Conservation (phyloP, 2,888 invertebrate genomes). For the Hofmannophila pseudospretella region DNA sequence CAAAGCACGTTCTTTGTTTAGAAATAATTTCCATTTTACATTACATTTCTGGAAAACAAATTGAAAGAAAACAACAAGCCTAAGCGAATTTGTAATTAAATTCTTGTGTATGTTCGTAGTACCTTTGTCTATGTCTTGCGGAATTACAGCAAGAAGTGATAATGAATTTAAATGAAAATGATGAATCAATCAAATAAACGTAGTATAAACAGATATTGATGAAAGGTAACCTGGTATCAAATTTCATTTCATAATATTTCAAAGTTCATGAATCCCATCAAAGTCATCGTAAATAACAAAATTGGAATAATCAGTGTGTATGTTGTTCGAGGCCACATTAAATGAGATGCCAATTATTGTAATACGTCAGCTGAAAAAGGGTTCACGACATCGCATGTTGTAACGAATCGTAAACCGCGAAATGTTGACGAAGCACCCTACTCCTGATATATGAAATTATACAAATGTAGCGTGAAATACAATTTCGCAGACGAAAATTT, state of each 20-base stretch:
- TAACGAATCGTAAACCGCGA: conserved; percentile 31
- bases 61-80: not conserved
- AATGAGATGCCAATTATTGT: conserved; percentile 17
- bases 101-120: no score
- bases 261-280: conserved; percentile 6
- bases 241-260: conserved; percentile 9
- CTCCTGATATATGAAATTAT: conserved; percentile 25
- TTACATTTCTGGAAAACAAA: no score
- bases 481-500: conserved; percentile 16
- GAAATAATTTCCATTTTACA: not conserved
- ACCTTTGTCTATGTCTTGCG: no score
- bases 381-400: conserved; percentile 34
- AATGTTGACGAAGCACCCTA: conserved; percentile 23
- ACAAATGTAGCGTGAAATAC: conserved; percentile 29
- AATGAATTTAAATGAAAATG: no score
- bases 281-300: conserved; percentile 5
- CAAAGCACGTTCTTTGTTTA: not conserved
- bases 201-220: no score
- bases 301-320: conserved; percentile 14
- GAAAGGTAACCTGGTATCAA: no score
- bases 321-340: conserved; percentile 4
- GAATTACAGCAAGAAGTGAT: no score
- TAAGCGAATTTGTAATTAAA: not conserved
- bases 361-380: conserved; percentile 17
- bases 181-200: no score